phyloP scores from a whole-genome alignment of 2,888 invertebrate genomes.

The Tenthredo scrophulariae region DNA sequence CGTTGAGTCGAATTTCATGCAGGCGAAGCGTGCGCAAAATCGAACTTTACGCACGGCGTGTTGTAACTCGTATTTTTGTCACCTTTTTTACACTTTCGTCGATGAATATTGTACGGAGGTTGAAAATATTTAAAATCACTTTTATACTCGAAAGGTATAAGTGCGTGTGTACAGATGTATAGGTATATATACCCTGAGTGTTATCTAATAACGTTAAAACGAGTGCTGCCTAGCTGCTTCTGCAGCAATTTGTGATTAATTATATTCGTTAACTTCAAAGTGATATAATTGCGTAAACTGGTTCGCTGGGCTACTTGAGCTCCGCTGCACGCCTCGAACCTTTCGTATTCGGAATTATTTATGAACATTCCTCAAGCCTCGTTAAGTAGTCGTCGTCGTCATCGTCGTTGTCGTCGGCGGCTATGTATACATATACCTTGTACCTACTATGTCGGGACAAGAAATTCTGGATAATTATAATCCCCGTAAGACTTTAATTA shows the following conservation, averaged over 20 bases:
- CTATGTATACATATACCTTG: neutral
- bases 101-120: neutral
- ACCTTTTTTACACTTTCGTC: neutral
- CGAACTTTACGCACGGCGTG: too few species aligned
- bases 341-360: conserved; percentile 33
- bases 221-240: conserved; percentile 13
- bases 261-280: conserved; percentile 35
- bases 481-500: conserved; percentile 5
- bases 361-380: conserved; percentile 33
- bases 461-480: conserved; percentile 13
- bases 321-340: neutral
- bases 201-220: conserved; percentile 35
- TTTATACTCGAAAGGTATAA: neutral
- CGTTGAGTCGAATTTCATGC: too few species aligned
- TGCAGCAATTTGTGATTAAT: conserved; percentile 17
- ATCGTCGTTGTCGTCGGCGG: neutral
- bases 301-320: conserved; percentile 8
- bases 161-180: neutral
- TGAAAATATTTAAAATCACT: neutral
- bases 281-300: conserved; percentile 33
- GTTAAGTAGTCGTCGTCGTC: conserved; percentile 13
- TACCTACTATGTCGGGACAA: neutral
- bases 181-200: neutral
- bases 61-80: neutral
- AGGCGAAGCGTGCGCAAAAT: too few species aligned